phyloP scores from a whole-genome alignment of 2,797 vertebrate species.

The Aplochiton taeniatus region DNA sequence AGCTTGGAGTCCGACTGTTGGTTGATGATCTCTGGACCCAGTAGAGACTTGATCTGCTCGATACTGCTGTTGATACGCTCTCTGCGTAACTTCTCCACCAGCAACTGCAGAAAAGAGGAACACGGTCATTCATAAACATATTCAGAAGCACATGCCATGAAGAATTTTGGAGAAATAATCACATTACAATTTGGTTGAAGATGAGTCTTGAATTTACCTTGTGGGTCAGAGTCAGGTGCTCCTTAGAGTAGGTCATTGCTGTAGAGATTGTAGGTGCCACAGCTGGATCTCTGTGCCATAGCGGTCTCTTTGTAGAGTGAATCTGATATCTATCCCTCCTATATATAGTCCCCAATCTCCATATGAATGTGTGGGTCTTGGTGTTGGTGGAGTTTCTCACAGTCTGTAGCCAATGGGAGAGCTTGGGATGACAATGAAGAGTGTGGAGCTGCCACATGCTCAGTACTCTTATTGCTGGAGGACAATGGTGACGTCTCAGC shows the following conservation, averaged over 20 bases:
- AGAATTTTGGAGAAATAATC: background rate
- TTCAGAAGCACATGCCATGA: background rate
- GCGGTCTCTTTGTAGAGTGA: slow-evolving; percentile 56
- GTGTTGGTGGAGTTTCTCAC: slow-evolving; percentile 82
- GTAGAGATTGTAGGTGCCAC: slow-evolving; percentile 75
- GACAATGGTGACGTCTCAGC: slow-evolving; percentile 38
- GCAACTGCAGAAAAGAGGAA: slow-evolving; percentile 13
- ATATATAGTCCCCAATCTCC: slow-evolving; percentile 79
- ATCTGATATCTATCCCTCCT: slow-evolving; percentile 64
- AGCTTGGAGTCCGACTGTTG: slow-evolving; percentile 75
- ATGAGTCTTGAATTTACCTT: slow-evolving; percentile 46
- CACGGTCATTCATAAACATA: slow-evolving; percentile 5
- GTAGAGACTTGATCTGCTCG: slow-evolving; percentile 36
- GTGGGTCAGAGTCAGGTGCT: slow-evolving; percentile 57
- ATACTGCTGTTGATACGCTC: slow-evolving; percentile 47
- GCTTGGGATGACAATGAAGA: slow-evolving; percentile 53
- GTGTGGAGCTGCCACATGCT: slow-evolving; percentile 46
- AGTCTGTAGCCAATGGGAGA: slow-evolving; percentile 82
- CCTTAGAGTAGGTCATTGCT: slow-evolving; percentile 58
- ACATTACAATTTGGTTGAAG: background rate
- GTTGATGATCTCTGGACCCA: slow-evolving; percentile 69
- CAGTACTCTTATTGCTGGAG: slow-evolving; percentile 32
- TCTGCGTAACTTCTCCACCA: slow-evolving; percentile 52
- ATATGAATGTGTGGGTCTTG: slow-evolving; percentile 82
- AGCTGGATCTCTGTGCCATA: slow-evolving; percentile 62